Evolutionary conservation across 2,113 vertebrate genomes (phyloP).

Genomic region (Lepus timidus): DNA sequence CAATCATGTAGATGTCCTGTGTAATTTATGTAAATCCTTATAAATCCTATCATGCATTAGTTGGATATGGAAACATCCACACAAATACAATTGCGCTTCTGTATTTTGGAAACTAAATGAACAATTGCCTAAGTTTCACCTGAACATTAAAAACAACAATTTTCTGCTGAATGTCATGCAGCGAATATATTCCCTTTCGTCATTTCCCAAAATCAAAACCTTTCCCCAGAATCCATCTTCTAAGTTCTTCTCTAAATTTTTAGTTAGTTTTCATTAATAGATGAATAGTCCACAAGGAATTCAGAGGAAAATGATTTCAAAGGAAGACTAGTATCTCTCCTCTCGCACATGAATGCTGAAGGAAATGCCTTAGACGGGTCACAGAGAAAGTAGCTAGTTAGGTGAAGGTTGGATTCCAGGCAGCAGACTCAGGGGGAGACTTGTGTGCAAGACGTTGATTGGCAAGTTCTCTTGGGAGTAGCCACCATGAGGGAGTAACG

Average conservation of each 20-base stretch:
- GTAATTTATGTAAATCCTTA: not conserved
- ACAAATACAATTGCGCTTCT: not conserved
- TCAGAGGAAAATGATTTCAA: constrained; percentile 49
- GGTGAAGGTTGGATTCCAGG: not conserved
- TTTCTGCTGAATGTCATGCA: not conserved
- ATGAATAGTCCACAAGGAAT: not conserved
- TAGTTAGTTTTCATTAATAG: not conserved
- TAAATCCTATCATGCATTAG: not conserved
- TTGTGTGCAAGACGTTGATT: not conserved
- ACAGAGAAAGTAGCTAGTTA: not conserved
- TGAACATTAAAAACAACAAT: not conserved
- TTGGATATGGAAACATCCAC: not conserved
- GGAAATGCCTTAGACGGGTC: not conserved
- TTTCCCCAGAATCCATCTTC: not conserved
- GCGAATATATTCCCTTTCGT: not conserved
- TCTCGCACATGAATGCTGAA: not conserved
- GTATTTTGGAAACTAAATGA: constrained; percentile 47
- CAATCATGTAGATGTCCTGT: not conserved
- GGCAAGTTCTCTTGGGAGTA: not conserved
- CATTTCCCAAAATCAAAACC: constrained; percentile 44
- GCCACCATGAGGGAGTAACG: not conserved
- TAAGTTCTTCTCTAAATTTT: not conserved
- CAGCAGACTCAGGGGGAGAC: not conserved
- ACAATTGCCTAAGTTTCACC: not conserved
- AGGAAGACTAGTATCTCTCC: not conserved